Percentiles rank a stretch among this genome's conserved stretches.
Conservation (phyloP, 2,888 invertebrate genomes). For the Nomada ferruginata region DNA sequence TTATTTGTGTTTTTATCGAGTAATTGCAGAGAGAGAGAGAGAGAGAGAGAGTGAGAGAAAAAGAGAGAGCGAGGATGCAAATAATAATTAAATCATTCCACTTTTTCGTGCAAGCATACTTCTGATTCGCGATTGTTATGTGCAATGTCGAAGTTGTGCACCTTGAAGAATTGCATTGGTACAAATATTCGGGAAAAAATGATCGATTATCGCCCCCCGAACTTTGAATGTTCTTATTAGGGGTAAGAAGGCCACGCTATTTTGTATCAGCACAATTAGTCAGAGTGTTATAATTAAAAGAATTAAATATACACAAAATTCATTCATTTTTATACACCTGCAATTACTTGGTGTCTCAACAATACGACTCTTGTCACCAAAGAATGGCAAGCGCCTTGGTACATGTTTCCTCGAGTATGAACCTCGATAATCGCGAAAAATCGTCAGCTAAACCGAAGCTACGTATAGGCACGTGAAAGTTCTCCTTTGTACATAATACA, state of each 20-base stretch:
- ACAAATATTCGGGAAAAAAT: not conserved
- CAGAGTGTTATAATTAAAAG: too few relatives aligned
- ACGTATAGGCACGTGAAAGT: conserved; percentile 40
- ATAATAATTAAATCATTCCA: conserved; percentile 57
- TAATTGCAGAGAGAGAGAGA: not conserved
- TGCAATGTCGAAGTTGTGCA: conserved; percentile 35
- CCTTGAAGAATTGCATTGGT: conserved; percentile 28
- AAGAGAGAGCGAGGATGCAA: conserved; percentile 22
- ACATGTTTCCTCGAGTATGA: not conserved
- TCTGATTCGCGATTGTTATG: conserved; percentile 26
- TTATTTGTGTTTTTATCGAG: not conserved
- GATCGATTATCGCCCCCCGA: not conserved
- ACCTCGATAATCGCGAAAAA: conserved; percentile 10
- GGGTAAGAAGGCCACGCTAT: not conserved
- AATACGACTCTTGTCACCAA: not conserved
- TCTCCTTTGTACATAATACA: conserved; percentile 65
- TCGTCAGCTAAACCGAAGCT: conserved; percentile 1
- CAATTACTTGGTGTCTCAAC: conserved; percentile 4
- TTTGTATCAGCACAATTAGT: not conserved
- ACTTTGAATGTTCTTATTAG: too few relatives aligned
- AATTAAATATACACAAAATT: not conserved
- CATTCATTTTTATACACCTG: conserved; percentile 35
- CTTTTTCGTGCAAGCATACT: conserved; percentile 36
- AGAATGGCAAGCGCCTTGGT: not conserved
- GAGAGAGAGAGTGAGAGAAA: not conserved